Evolutionary conservation across 2,888 invertebrate genomes (phyloP), one percentile per base, ranked within the genome.

Genomic region (Hanleya hanleyi): DNA sequence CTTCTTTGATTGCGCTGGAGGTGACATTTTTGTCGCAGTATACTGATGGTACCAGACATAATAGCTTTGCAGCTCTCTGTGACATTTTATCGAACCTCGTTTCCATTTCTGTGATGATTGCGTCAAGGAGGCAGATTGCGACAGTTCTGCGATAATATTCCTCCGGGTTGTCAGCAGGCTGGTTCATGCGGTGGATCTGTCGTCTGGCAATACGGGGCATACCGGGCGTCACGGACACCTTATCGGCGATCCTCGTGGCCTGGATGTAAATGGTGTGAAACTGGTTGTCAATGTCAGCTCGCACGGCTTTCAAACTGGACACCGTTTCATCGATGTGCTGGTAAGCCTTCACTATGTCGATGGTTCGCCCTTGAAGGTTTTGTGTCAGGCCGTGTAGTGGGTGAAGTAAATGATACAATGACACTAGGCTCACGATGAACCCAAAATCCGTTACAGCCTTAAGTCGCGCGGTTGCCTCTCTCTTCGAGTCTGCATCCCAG

Each of bases 331-430:
- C 26, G 33, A 71, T 29, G 22, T 32, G 4, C 9, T 50, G 18
- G 29, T 70, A 69, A 9, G 68, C 72, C 15, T 70, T 41, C 1
- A 71, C 22, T 32, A 71, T 41, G 35, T 71, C 57, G 1, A 57
- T 18, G 1, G 37, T 29, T 61, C 38, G 7, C 1, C 72, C 68
- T 38, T 71, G 72, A 7, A 70, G 69, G 3, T 29, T 35, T 9
- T 70, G 36, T 1, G 68, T 71, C 29, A 69, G 36, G 2, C 57
- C 51, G 33, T 50, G 68, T 9, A 71, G 38, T 6, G 49, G 50
- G 61, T 67, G 66, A 6, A 70, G 61, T 1, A 61, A 57, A 22
- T 70, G 69, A 32, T 71, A 71, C 2, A 71, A n/a, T 12, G 69
- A 29, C 3, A 71, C 57, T 4, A 69, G 22, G 18, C 7, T 36